These are phyloP conservation scores for Tretioscincus oriximinensis DNA, from an alignment of 2,113 vertebrate genomes.

Conservation along the genomic window DNA sequence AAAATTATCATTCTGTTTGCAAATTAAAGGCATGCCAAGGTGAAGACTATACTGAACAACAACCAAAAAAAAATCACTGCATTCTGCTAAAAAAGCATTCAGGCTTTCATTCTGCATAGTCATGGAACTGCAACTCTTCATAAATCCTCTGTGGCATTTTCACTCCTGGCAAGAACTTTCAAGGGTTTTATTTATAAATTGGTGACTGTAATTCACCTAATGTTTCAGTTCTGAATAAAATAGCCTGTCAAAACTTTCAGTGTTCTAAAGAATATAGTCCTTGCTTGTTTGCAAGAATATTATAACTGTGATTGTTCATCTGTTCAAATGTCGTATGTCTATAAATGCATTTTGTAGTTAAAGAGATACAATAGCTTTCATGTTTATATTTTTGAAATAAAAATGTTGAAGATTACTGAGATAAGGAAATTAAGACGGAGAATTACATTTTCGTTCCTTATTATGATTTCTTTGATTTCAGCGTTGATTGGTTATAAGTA, in stretches of 20 bases:
- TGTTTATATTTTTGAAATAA: neutral
- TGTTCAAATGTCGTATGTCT: too few relatives aligned
- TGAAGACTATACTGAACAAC: neutral
- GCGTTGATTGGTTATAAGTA: neutral
- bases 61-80: neutral
- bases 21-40: neutral
- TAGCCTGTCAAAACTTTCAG: neutral
- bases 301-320: neutral
- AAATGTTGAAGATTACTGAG: neutral
- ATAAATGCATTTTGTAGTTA: neutral
- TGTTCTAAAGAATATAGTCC: neutral
- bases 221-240: neutral
- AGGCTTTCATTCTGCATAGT: neutral
- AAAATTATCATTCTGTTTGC: neutral
- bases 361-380: neutral
- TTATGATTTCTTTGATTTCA: neutral
- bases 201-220: constrained; percentile 2
- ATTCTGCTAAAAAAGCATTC: neutral
- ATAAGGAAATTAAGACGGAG: neutral
- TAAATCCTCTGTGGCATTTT: neutral
- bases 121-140: neutral
- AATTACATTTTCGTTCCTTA: neutral
- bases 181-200: constrained; percentile 21
- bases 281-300: neutral
- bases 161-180: neutral